Percentiles rank a stretch among this genome's conserved stretches.
Evolutionary conservation across 2,888 invertebrate genomes (phyloP).

Genomic region (Octodonta nipae): DNA sequence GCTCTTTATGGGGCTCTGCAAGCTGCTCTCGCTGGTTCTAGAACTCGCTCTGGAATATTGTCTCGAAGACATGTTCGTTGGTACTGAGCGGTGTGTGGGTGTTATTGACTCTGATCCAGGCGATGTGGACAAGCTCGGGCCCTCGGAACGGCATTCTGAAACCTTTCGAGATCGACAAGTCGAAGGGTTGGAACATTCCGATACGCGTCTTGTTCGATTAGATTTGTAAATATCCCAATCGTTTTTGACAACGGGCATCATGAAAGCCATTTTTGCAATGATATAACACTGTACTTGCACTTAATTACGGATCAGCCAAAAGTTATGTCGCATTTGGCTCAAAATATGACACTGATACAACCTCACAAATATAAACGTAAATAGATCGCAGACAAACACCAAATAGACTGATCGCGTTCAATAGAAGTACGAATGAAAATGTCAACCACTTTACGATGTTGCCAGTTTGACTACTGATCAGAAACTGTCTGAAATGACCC

Average conservation of each 20-base stretch:
- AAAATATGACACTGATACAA: no score
- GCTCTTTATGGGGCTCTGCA: constrained; percentile 54
- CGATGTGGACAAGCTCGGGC: constrained; percentile 54
- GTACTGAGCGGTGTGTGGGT: constrained; percentile 51
- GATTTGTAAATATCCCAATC: constrained; percentile 87
- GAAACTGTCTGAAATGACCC: no score
- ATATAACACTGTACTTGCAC: no score
- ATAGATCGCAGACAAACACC: no score
- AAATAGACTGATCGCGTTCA: no score
- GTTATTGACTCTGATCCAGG: constrained; percentile 46
- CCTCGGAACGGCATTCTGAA: constrained; percentile 63
- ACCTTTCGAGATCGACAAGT: constrained; percentile 55
- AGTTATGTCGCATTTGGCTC: no score
- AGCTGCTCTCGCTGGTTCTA: constrained; percentile 47
- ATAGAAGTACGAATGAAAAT: no score
- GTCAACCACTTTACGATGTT: no score
- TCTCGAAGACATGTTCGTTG: constrained; percentile 48
- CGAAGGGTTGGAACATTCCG: constrained; percentile 55
- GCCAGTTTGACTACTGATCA: no score
- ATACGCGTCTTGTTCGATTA: constrained; percentile 59
- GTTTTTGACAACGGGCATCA: constrained; percentile 90
- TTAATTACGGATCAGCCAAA: no score
- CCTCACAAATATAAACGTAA: no score
- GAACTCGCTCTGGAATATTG: constrained; percentile 46
- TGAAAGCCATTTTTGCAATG: constrained; percentile 70